Percentiles rank a stretch among this genome's conserved stretches.
These are phyloP conservation scores for Eretmochelys imbricata DNA, from an alignment of 2,113 vertebrate genomes.

Conservation along the genomic window DNA sequence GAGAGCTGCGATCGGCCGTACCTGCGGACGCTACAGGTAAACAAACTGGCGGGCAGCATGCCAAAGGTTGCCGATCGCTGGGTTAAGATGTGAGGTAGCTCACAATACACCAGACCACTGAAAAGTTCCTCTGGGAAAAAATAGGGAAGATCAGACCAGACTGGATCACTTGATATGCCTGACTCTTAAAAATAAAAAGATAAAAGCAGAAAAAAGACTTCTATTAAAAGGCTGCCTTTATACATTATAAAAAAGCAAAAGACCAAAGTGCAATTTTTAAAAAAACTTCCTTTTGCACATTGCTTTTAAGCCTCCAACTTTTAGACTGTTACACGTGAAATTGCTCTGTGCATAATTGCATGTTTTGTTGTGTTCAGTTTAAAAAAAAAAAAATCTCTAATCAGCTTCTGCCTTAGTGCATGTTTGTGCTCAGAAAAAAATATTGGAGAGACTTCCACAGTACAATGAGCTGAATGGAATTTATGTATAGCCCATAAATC, in stretches of 20 bases:
- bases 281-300: background rate
- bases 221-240: too few relatives aligned
- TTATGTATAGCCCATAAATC: background rate
- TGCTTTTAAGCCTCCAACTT: background rate
- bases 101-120: too few relatives aligned
- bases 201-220: too few relatives aligned
- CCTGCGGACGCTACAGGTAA: too few relatives aligned
- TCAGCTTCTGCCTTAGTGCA: background rate
- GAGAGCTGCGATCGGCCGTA: too few relatives aligned
- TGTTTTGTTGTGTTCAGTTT: background rate
- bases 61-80: too few relatives aligned
- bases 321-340: background rate
- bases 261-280: background rate
- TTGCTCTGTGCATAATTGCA: background rate
- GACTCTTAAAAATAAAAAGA: too few relatives aligned
- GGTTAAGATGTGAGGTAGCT: too few relatives aligned
- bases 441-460: background rate
- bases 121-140: too few relatives aligned
- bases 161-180: too few relatives aligned
- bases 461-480: background rate
- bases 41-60: too few relatives aligned
- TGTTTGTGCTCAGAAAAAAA: background rate
- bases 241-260: background rate
- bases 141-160: too few relatives aligned
- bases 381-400: background rate